Evolutionary conservation across 1,140 invertebrate genomes (phyloP).

Genomic region (Rhysida immarginata): DNA sequence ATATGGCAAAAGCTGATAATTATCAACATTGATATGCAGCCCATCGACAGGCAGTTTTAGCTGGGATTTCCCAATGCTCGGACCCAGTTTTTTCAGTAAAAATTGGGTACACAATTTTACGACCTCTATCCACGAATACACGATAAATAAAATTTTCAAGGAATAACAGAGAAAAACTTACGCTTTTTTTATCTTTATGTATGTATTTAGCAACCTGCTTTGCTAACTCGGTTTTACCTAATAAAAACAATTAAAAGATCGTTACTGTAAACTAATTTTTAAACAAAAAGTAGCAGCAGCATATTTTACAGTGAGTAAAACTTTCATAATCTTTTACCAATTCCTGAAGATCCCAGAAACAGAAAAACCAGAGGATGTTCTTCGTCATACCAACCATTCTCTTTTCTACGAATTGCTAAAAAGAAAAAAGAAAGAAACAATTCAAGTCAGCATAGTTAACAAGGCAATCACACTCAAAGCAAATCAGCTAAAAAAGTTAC

Average conservation of each 20-base stretch:
- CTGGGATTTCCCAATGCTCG: too few relatives aligned
- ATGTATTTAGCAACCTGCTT: constrained; percentile 66
- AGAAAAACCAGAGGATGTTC: constrained; percentile 84
- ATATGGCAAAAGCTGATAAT: too few relatives aligned
- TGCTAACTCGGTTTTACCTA: constrained; percentile 74
- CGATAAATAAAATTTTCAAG: not conserved
- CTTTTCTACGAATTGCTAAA: constrained; percentile 70
- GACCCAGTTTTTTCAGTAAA: too few relatives aligned
- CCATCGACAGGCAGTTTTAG: too few relatives aligned
- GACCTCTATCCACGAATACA: not conserved
- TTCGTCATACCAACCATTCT: constrained; percentile 78
- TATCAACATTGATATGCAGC: not conserved
- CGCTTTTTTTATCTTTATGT: constrained; percentile 54
- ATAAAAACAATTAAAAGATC: constrained; percentile 12
- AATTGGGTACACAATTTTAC: too few relatives aligned
- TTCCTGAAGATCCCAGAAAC: constrained; percentile 86
- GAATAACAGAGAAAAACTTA: constrained; percentile 15
- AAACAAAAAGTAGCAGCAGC: not conserved
- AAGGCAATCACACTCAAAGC: not conserved
- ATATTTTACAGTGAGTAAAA: not conserved
- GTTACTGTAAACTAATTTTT: not conserved
- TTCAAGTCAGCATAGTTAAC: too few relatives aligned
- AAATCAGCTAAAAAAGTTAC: not conserved
- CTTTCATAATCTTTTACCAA: constrained; percentile 37
- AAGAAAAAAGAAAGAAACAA: constrained; percentile 1